phyloP scores from a whole-genome alignment of 1,140 invertebrate genomes.

The Ips typographus region DNA sequence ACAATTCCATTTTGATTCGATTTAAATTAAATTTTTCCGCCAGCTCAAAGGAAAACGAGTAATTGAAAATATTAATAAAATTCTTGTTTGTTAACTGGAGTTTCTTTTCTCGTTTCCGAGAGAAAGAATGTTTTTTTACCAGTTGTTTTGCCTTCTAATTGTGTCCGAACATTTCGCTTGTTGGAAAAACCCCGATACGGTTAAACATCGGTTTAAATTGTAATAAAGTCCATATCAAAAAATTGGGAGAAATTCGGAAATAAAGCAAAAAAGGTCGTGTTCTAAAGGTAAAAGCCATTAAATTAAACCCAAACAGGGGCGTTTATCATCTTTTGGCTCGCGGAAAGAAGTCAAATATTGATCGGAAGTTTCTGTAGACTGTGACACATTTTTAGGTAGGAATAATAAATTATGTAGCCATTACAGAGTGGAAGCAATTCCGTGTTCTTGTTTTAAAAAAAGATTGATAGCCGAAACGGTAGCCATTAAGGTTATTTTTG shows the following conservation, averaged over 20 bases:
- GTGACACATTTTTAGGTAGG: conserved; percentile 12
- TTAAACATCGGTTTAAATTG: too few relatives aligned
- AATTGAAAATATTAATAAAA: conserved; percentile 3
- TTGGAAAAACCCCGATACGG: too few relatives aligned
- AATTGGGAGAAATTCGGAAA: too few relatives aligned
- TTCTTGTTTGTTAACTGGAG: too few relatives aligned
- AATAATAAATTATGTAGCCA: conserved; percentile 19
- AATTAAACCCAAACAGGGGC: not conserved
- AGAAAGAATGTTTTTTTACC: too few relatives aligned
- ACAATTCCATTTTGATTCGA: conserved; percentile 8
- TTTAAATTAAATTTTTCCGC: conserved; percentile 12
- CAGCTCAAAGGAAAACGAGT: conserved; percentile 1
- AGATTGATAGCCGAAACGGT: conserved; percentile 23
- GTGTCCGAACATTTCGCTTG: too few relatives aligned
- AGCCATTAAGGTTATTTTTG: not conserved
- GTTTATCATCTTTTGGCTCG: not conserved
- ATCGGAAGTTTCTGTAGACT: conserved; percentile 3
- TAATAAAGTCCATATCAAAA: too few relatives aligned
- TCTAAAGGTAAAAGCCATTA: too few relatives aligned
- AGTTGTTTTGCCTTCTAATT: too few relatives aligned
- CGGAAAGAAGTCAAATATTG: conserved; percentile 7
- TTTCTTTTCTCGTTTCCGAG: too few relatives aligned
- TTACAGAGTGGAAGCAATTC: conserved; percentile 26
- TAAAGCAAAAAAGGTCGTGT: too few relatives aligned
- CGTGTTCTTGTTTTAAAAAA: conserved; percentile 23